phyloP scores from a whole-genome alignment of 2,888 invertebrate species.

The Pinctada fucata region DNA sequence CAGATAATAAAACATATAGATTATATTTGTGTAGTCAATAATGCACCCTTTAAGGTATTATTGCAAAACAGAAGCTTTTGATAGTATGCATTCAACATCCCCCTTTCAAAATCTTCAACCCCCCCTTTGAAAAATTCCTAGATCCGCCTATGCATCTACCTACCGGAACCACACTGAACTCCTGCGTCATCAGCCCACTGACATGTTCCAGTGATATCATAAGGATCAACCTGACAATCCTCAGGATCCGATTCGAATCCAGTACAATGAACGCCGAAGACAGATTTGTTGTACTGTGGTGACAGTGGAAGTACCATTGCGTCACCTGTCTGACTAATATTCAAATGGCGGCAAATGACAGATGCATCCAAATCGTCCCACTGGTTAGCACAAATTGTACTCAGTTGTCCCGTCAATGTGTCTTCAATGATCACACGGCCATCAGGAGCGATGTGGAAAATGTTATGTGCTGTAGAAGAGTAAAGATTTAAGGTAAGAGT shows the following conservation, averaged over 20 bases:
- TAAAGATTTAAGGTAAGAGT: neutral
- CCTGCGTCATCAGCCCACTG: neutral
- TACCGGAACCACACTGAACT: neutral
- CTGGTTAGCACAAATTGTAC: constrained; percentile 10
- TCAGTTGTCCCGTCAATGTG: neutral
- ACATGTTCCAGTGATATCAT: neutral
- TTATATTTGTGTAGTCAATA: too few species aligned
- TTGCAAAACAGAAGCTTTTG: too few species aligned
- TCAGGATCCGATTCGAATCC: constrained; percentile 2
- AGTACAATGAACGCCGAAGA: neutral
- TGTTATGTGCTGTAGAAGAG: neutral
- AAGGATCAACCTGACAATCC: neutral
- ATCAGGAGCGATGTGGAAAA: neutral
- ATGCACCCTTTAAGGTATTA: too few species aligned
- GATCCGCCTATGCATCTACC: too few species aligned
- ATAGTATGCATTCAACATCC: too few species aligned
- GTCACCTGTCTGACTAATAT: neutral
- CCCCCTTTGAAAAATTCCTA: too few species aligned
- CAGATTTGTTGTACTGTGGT: neutral
- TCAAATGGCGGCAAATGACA: constrained; percentile 23
- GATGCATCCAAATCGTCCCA: constrained; percentile 28
- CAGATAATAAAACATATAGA: too few species aligned
- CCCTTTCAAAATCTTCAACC: too few species aligned
- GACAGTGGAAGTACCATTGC: neutral
- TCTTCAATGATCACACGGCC: neutral